Base-by-base conservation (phyloP, 2,113 vertebrate species). In the Pimephales promelas region DNA sequence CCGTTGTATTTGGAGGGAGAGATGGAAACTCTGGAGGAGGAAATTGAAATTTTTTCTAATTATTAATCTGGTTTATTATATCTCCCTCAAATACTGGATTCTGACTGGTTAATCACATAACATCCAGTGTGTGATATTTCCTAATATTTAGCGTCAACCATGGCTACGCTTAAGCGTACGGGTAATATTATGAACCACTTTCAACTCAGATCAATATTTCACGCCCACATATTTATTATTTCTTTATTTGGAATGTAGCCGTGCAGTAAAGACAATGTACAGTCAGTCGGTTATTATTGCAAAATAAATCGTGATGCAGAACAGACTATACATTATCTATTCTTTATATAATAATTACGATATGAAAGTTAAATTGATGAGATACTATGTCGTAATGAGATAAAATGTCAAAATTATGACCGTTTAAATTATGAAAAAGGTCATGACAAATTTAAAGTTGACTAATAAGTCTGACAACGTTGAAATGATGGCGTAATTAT, bases 41-140 rank as follows among this genome's bases (percentile, higher is more conserved):
- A 45, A 26, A 16, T 78, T 85, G 10, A 0, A 68, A 40, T 45
- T n/a, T 91, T 93, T 79, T 64, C 18, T 45, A 75, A 40, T 43
- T 5, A 45, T 43, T 61, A 10, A 8, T 78, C 36, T 78, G 36
- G 13, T 43, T 61, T 75, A 36, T 68, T 36, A 68, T 18, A 68
- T 0, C 31, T 10, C 0, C 4, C 31, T 68, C 31, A 18, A 22
- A 68, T 20, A 34, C 62, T 16, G 1, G 5, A 52, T 59, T 59
- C 56, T 59, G 56, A 59, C 24, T 59, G 49, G 16, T 52, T 16
- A 52, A 52, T 49, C 14, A 16, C 1, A 6, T n/a, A n/a, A 1
- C 22, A 57, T 57, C 22, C 56, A n/a, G 20, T 8, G 7, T 4
- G n/a, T n/a, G 22, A 59, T 59, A 59, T 59, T 59, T 59, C n/a